phyloP scores from a whole-genome alignment of 1,140 invertebrate genomes.

The Procambarus virginalis region DNA sequence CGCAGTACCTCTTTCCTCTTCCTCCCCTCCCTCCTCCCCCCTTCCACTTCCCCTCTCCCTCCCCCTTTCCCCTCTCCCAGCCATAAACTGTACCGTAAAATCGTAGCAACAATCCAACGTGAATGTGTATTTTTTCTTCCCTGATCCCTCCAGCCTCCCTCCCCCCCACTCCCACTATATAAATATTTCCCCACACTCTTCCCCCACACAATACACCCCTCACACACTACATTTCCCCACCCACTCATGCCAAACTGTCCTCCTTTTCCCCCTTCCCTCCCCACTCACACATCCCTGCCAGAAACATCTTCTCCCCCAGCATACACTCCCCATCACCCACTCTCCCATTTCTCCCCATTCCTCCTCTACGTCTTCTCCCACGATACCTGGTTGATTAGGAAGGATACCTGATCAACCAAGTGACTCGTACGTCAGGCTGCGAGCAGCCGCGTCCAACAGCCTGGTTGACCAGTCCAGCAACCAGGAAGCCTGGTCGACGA shows the following conservation, averaged over 20 bases:
- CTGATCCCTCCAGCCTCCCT: not conserved
- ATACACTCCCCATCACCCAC: not conserved
- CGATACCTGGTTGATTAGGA: too few species aligned
- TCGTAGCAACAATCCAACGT: too few species aligned
- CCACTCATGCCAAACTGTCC: not conserved
- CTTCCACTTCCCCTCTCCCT: not conserved
- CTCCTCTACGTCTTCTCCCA: too few species aligned
- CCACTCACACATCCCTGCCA: not conserved
- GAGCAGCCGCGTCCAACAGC: too few species aligned
- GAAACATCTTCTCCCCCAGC: not conserved
- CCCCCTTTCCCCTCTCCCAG: not conserved
- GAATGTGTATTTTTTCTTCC: not conserved
- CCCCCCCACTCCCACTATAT: not conserved
- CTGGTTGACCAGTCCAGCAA: too few species aligned
- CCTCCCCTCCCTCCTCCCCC: not conserved
- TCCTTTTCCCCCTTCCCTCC: not conserved
- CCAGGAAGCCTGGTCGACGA: too few species aligned
- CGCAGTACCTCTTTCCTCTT: not conserved
- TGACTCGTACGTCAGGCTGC: too few species aligned
- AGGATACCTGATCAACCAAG: too few species aligned
- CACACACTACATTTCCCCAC: too few species aligned
- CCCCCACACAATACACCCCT: too few species aligned
- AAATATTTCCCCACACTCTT: too few species aligned
- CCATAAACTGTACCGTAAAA: not conserved
- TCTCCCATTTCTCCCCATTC: not conserved